Base-by-base conservation (phyloP, 1,140 invertebrate genomes). In the Penaeus indicus region DNA sequence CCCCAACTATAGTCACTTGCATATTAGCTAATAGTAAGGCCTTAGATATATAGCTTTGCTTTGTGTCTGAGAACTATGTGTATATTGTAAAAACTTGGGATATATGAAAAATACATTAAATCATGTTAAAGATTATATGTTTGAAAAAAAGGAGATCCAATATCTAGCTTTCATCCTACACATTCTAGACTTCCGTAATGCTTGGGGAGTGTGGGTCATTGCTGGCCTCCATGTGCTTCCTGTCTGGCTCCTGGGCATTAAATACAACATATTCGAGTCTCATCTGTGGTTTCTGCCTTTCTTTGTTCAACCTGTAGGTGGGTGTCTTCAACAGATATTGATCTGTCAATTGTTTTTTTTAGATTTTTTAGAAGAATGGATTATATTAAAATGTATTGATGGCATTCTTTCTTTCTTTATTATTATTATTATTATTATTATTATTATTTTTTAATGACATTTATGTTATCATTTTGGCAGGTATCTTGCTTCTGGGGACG, bases 181-280 rank as follows among this genome's bases (percentile, higher is more conserved):
- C 60, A 64, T 84, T 63, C 38, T 54, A 91, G 90, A 91, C 77
- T 91, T 89, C 60, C 79, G 88, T 18, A 89, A 89, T 62, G 84
- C 85, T 10, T 84, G 81, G 81, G 90, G 90, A 8, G 85, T 89
- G 60, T 91, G 85, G 90, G 83, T 83, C 5, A 85, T 91, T 32
- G 82, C 85, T 5, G 90, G 90, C 0, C 85, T 91, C 19, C 90
- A 91, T 60, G 90, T 89, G 27, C 67, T 91, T 22, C 90, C 90
- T 19, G 47, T 91, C 25, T 91, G 90, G 90, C 22, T 91, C 72
- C 60, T 85, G 25, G 88, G 90, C 19, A 69, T 89, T 21, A 81
- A 91, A 78, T 77, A 89, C 64, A 60, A 79, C 13, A 47, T 89
- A 10, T 91, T 91, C 63, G 62, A 42, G n/a, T 85, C 90, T 22